Evolutionary conservation across 1,140 invertebrate species (phyloP).

Genomic region (Stenopsyche tienmushanensis): DNA sequence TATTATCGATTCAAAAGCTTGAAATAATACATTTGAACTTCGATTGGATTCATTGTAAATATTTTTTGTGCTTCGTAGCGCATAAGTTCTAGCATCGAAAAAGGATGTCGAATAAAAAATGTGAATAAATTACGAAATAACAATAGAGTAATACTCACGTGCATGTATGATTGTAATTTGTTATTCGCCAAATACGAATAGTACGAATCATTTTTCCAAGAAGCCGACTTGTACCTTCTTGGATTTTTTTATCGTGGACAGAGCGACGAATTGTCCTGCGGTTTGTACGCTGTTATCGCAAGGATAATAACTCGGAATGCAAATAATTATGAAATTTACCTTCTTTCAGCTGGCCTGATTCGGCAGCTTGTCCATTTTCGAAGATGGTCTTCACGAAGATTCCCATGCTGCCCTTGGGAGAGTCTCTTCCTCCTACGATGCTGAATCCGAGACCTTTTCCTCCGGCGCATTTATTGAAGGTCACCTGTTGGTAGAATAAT

Average conservation of each 20-base stretch:
- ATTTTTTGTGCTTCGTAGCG: no score
- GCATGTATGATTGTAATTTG: no score
- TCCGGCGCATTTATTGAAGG: slow-evolving; percentile 69
- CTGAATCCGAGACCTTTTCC: slow-evolving; percentile 75
- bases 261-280: background rate
- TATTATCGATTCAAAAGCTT: no score
- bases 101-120: no score
- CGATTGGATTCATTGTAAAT: no score
- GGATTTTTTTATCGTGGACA: background rate
- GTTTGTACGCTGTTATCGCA: no score
- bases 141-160: no score
- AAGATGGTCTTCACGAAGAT: slow-evolving; percentile 85
- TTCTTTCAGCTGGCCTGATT: slow-evolving; percentile 64
- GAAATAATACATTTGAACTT: no score
- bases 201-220: background rate
- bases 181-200: background rate
- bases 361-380: slow-evolving; percentile 70
- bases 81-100: no score
- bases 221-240: background rate
- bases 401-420: slow-evolving; percentile 73
- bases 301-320: no score
- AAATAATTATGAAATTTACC: no score
- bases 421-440: slow-evolving; percentile 77
- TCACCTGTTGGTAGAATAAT: slow-evolving; percentile 51
- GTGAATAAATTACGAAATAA: no score